Base-by-base conservation (phyloP, 2,113 vertebrate species). In the Gavialis gangeticus region DNA sequence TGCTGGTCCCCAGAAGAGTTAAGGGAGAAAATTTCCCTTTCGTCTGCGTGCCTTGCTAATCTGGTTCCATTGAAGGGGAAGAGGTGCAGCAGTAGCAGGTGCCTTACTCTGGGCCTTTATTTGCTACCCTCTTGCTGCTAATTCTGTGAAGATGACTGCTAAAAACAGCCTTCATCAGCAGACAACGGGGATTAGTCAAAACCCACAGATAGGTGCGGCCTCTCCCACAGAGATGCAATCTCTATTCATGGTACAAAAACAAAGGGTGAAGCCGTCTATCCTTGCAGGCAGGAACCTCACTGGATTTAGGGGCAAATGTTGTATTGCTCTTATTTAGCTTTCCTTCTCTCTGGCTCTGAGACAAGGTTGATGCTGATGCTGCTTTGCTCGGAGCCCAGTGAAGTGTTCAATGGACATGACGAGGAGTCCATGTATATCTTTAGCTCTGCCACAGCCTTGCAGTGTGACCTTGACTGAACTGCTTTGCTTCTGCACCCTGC, bases 101-200 rank as follows among this genome's bases (percentile, higher is more conserved):
- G 91, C 92, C 80, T 96, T 81, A 19, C 10, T 3, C 77, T 30
- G 30, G 69, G 87, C 63, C 57, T 75, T 73, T 67, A 10, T 87
- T 84, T 37, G 34, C 60, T 79, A 3, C 88, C 90, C 82, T 87
- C 82, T 87, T 76, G 88, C 15, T 1, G 90, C n/a, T 92, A 37
- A 24, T 89, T 94, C 92, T 59, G 28, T 87, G 84, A 92, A 82
- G 84, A 92, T 87, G 90, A 79, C 84, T 46, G 66, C 96, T 96
- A 92, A 96, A 92, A 97, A 96, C 92, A 96, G 60, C 88, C 75
- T 0, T 1, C 14, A 76, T 91, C 55, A 1, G 87, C 1, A 2
- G 77, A 55, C 88, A 64, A 86, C 1, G 5, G 89, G 12, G 81
- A 88, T 90, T 78, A 1, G 87, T 90, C 66, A 55, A 10, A 22